A percentile compares a stretch with the other conserved stretches of the same genome.
These are phyloP conservation scores for Netelia fuscicornis DNA, from an alignment of 2,888 invertebrate species.

Conservation along the genomic window DNA sequence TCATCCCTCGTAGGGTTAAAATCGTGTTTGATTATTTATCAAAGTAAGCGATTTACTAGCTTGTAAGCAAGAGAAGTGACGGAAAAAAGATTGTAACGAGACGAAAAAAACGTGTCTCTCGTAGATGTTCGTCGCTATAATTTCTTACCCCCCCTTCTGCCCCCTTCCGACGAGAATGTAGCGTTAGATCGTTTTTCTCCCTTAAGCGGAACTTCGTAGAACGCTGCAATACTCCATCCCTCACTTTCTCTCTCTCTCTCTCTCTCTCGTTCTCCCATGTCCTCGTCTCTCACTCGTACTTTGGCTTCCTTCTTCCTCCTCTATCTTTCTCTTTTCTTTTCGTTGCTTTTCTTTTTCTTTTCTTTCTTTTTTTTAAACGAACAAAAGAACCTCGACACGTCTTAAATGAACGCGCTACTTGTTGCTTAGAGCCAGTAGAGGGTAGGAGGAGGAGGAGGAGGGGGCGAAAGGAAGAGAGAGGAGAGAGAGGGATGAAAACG, in stretches of 20 bases:
- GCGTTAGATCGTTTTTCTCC: conserved; percentile 75
- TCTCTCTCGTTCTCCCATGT: conserved; percentile 28
- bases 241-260: conserved; percentile 39
- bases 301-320: conserved; percentile 61
- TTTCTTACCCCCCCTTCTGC: conserved; percentile 35
- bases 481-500: conserved; percentile 44
- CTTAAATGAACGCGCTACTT: conserved; percentile 85
- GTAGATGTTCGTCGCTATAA: conserved; percentile 50
- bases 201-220: conserved; percentile 81
- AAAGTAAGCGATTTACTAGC: not conserved
- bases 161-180: conserved; percentile 42
- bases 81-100: conserved; percentile 12
- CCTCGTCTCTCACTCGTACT: conserved; percentile 46
- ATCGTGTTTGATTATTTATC: not conserved
- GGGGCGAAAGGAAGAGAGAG: not conserved
- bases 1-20: too few relatives aligned
- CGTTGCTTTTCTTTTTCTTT: conserved; percentile 47
- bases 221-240: conserved; percentile 32
- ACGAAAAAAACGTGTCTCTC: conserved; percentile 41
- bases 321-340: conserved; percentile 66
- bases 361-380: conserved; percentile 80
- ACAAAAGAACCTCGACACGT: conserved; percentile 84
- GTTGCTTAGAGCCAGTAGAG: conserved; percentile 81
- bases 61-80: conserved; percentile 10
- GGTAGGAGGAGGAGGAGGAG: conserved; percentile 68